Evolutionary conservation across 2,888 invertebrate species (phyloP).

Genomic region (Harmothoe impar): DNA sequence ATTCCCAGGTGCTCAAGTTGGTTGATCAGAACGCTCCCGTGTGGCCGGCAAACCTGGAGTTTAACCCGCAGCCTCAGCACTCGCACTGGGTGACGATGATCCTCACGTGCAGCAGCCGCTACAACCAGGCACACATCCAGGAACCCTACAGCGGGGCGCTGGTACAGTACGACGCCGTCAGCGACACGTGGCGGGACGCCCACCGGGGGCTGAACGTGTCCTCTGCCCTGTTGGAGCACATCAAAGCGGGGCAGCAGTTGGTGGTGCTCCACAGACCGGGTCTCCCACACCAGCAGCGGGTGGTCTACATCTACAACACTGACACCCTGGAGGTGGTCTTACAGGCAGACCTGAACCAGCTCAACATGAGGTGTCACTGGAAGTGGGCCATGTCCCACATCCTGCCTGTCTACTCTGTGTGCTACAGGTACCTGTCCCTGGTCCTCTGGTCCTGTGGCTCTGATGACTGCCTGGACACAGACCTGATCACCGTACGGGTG

Average conservation of each 20-base stretch:
- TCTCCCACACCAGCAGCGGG: not conserved
- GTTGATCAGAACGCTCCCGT: not conserved
- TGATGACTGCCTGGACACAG: not conserved
- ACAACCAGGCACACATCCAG: not conserved
- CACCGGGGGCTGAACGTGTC: not conserved
- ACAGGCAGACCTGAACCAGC: not conserved
- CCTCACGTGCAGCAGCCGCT: not conserved
- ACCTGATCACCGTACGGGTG: not conserved
- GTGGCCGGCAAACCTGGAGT: conserved; percentile 11
- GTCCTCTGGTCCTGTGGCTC: not conserved
- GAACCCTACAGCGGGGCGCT: not conserved
- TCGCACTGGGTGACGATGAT: conserved; percentile 27
- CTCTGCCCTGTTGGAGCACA: conserved; percentile 1
- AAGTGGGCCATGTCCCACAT: not conserved
- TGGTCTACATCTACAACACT: not conserved
- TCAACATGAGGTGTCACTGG: not conserved
- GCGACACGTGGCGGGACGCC: not conserved
- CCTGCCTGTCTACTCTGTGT: not conserved
- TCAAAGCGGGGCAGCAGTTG: conserved; percentile 22
- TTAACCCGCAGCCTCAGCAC: not conserved
- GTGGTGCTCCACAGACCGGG: not conserved
- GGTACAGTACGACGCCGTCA: not conserved
- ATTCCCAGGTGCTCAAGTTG: too few relatives aligned
- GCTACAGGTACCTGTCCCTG: not conserved
- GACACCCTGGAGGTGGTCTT: not conserved